Evolutionary conservation across 2,113 vertebrate species (phyloP), one percentile per base, ranked within the genome.

Genomic region (Chauna torquata): DNA sequence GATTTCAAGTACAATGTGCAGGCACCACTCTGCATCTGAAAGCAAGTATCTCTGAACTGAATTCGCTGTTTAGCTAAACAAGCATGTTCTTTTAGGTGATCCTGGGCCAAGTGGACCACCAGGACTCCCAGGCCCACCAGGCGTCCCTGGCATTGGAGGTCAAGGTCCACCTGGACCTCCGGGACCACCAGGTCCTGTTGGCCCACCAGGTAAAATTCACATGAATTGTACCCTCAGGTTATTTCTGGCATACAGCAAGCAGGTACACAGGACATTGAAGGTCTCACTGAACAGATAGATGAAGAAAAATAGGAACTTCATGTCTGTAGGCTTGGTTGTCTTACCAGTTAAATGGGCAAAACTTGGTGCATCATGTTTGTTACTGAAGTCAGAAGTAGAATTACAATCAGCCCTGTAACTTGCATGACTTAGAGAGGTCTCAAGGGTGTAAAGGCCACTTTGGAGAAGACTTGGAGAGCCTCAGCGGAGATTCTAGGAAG

Each of bases 91-190:
- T 94, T 27, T 62, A 99, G 99, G 99, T 95, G 99, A 99, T 6
- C 34, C 98, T 52, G 99, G 99, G 90, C 93, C 52, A 95, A 96
- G 98, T 54, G 99, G 99, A 86, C 80, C 72, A 40, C 98, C 98
- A 83, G 99, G 99, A 61, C 97, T 97, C 36, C 98, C 98, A 87
- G 99, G 99, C 61, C 97, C 97, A 64, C 98, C 98, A 76, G 99
- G 99, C 61, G 12, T 92, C 30, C 91, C 98, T 49, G 96, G 96
- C 50, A 76, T 74, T 91, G 99, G 99, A 49, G 62, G 87, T 42
- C 90, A 96, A 16, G 99, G 99, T 12, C 94, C 72, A 32, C 98
- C 98, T 66, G 99, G 99, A 15, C 84, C 96, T 27, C 91, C 98
- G 62, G 99, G 99, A 66, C 89, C 91, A 64, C 97, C 97, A 5